phyloP scores from a whole-genome alignment of 2,888 invertebrate genomes.

The Atherix ibis region DNA sequence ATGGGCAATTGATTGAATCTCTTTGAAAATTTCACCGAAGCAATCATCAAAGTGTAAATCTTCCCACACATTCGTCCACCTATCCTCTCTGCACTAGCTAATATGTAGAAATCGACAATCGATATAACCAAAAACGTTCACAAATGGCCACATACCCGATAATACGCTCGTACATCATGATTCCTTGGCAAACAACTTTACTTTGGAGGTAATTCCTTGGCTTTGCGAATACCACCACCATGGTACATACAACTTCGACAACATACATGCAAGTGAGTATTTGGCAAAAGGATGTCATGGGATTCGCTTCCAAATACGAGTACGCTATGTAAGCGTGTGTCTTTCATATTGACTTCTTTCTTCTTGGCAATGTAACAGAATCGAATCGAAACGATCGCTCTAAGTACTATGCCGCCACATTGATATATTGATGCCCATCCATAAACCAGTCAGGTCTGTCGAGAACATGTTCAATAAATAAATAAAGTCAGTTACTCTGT shows the following conservation, averaged over 20 bases:
- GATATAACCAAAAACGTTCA: too few species aligned
- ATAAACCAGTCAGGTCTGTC: conserved; percentile 18
- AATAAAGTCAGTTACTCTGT: conserved; percentile 16
- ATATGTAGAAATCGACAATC: too few species aligned
- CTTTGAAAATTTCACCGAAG: conserved; percentile 6
- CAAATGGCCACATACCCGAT: too few species aligned
- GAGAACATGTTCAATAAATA: conserved; percentile 18
- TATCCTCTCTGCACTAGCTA: conserved; percentile 3
- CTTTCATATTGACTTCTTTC: conserved; percentile 4
- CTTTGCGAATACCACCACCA: too few species aligned
- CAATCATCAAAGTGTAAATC: conserved; percentile 9
- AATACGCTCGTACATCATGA: too few species aligned
- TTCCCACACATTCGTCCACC: conserved; percentile 9
- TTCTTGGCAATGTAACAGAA: conserved; percentile 1
- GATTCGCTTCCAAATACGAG: too few species aligned
- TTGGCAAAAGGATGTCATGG: too few species aligned
- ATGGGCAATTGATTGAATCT: too few species aligned
- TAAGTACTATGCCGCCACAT: conserved; percentile 15
- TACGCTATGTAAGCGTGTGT: not conserved
- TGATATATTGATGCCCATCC: conserved; percentile 18
- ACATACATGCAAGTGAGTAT: too few species aligned
- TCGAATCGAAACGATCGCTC: conserved; percentile 13
- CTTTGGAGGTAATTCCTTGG: too few species aligned
- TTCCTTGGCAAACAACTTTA: too few species aligned
- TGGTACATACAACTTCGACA: too few species aligned